Conservation (phyloP, 2,888 invertebrate genomes). For the Parasteatoda lunata region DNA sequence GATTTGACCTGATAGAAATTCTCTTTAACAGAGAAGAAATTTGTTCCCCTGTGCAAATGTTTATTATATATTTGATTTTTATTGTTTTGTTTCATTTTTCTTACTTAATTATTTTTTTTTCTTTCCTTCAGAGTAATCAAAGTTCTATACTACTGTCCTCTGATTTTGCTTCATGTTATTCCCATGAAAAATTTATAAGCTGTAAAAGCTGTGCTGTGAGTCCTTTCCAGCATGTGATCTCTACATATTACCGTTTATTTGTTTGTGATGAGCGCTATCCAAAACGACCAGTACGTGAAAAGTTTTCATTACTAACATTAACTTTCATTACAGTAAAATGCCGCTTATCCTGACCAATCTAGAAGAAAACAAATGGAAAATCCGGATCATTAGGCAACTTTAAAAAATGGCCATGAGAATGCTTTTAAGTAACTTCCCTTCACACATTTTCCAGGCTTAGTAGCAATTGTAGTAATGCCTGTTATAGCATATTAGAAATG, state of each 20-base stretch:
- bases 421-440: too few species aligned
- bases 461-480: too few species aligned
- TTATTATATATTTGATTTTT: too few species aligned
- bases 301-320: background rate
- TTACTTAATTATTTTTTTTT: background rate
- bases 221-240: slow-evolving; percentile 43
- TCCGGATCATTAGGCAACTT: too few species aligned
- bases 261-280: slow-evolving; percentile 62
- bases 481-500: too few species aligned
- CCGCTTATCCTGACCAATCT: background rate
- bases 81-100: background rate
- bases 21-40: too few species aligned
- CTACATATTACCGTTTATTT: slow-evolving; percentile 40
- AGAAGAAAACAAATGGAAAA: background rate
- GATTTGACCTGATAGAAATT: too few species aligned
- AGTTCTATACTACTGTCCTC: slow-evolving; percentile 22
- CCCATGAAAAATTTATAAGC: slow-evolving; percentile 16
- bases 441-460: too few species aligned
- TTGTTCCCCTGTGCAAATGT: too few species aligned
- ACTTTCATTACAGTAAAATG: background rate
- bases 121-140: slow-evolving; percentile 16
- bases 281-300: slow-evolving; percentile 42
- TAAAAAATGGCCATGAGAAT: too few species aligned
- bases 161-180: slow-evolving; percentile 1
- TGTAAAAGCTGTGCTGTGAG: slow-evolving; percentile 25